Evolutionary conservation across 1,140 invertebrate genomes (phyloP).

Genomic region (Zaprionus inermis): DNA sequence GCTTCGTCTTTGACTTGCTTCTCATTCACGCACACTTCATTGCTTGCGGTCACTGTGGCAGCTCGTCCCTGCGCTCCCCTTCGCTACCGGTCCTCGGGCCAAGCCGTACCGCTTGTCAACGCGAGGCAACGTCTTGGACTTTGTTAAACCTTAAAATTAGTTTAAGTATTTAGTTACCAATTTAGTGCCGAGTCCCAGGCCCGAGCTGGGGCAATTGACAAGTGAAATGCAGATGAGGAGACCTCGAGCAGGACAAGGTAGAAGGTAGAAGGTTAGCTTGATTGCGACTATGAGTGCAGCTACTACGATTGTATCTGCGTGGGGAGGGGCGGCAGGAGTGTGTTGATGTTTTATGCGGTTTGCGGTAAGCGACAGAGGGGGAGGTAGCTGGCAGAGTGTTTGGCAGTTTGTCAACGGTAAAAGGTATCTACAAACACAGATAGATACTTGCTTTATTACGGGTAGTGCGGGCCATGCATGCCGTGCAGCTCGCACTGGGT

Average conservation of each 20-base stretch:
- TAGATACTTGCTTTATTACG: slow-evolving; percentile 10
- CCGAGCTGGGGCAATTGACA: slow-evolving; percentile 34
- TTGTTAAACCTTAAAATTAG: slow-evolving; percentile 83
- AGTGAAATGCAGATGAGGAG: slow-evolving; percentile 47
- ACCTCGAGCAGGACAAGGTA: background rate
- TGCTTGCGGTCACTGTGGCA: slow-evolving; percentile 71
- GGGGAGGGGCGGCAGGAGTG: background rate
- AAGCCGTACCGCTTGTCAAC: slow-evolving; percentile 39
- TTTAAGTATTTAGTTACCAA: slow-evolving; percentile 83
- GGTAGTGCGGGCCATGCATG: background rate
- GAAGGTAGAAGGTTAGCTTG: slow-evolving; percentile 1
- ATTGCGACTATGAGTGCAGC: slow-evolving; percentile 4
- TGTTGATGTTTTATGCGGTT: slow-evolving; percentile 40
- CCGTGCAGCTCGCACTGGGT: background rate
- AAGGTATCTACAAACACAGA: slow-evolving; percentile 33
- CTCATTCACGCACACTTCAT: slow-evolving; percentile 50
- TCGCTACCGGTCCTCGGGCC: background rate
- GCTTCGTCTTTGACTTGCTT: slow-evolving; percentile 22
- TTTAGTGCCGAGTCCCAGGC: slow-evolving; percentile 49
- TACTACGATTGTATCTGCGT: background rate
- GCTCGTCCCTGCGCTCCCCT: background rate
- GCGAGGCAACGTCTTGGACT: slow-evolving; percentile 67
- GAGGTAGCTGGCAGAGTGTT: slow-evolving; percentile 29
- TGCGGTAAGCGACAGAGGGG: slow-evolving; percentile 24
- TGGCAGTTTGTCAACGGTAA: slow-evolving; percentile 54